Conservation (phyloP, 2,888 invertebrate species). For the Drosophila pseudotakahashii region DNA sequence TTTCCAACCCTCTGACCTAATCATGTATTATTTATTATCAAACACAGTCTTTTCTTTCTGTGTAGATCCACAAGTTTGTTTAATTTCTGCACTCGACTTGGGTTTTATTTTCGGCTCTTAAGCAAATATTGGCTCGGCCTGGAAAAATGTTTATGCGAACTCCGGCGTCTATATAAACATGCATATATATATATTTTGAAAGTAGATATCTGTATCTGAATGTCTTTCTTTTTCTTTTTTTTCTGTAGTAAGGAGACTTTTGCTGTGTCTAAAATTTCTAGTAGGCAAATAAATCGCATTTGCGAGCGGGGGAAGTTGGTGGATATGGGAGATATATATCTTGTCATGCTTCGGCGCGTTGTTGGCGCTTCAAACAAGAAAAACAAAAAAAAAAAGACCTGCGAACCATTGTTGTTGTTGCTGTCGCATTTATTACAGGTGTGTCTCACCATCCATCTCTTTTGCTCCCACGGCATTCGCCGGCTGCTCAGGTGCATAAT, state of each 20-base stretch:
- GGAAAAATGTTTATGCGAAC: conserved; percentile 41
- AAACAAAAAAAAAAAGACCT: neutral
- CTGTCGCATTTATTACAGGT: conserved; percentile 62
- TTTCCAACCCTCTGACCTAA: conserved; percentile 14
- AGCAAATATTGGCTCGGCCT: conserved; percentile 34
- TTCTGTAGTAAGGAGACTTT: conserved; percentile 15
- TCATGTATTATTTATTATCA: no score
- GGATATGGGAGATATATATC: conserved; percentile 5
- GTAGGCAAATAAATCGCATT: conserved; percentile 62
- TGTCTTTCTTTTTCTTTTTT: conserved; percentile 22
- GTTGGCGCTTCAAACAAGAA: conserved; percentile 46
- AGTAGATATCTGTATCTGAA: conserved; percentile 2
- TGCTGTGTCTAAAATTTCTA: conserved; percentile 60
- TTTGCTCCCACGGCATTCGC: conserved; percentile 1
- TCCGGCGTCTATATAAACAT: conserved; percentile 3
- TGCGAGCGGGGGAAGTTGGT: neutral
- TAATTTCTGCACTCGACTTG: conserved; percentile 12
- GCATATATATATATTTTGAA: neutral
- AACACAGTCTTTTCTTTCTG: neutral
- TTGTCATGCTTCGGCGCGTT: conserved; percentile 66
- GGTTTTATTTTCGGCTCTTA: conserved; percentile 8
- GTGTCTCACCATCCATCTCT: conserved; percentile 46
- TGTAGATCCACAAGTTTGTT: conserved; percentile 3
- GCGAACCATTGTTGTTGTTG: conserved; percentile 42
- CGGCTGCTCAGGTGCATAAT: conserved; percentile 58